phyloP scores from a whole-genome alignment of 2,797 vertebrate genomes.

The Mionectes olivaceus region DNA sequence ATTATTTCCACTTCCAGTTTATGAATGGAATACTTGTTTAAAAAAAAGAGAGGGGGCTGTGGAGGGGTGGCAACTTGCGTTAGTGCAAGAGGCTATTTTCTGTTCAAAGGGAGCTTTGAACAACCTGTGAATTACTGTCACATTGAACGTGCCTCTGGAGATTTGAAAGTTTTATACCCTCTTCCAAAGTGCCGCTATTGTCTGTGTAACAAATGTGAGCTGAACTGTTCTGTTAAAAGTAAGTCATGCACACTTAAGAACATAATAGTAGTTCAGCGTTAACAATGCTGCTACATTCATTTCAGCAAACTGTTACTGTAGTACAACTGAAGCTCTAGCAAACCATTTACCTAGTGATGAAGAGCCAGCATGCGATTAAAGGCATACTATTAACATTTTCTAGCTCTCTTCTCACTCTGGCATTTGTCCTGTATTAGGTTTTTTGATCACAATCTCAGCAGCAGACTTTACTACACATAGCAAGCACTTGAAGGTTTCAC shows the following conservation, averaged over 20 bases:
- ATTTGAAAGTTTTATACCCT: slow-evolving; percentile 6
- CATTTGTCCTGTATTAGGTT: neutral
- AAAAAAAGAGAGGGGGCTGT: neutral
- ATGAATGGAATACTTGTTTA: neutral
- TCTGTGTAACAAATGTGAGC: slow-evolving; percentile 15
- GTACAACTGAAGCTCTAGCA: neutral
- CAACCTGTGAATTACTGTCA: neutral
- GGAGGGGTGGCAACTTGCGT: neutral
- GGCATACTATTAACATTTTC: slow-evolving; percentile 8
- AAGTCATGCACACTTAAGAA: slow-evolving; percentile 18
- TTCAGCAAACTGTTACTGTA: slow-evolving; percentile 14
- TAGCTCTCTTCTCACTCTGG: neutral
- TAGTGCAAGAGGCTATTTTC: neutral
- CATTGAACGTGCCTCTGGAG: neutral
- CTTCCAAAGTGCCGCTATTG: slow-evolving; percentile 33
- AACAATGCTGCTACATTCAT: slow-evolving; percentile 19
- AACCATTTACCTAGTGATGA: slow-evolving; percentile 18
- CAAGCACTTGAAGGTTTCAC: neutral
- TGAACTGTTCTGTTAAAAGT: slow-evolving; percentile 32
- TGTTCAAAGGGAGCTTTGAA: slow-evolving; percentile 23
- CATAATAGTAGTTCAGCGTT: neutral
- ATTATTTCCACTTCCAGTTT: neutral
- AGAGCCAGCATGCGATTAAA: neutral
- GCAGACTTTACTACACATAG: neutral
- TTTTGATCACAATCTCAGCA: slow-evolving; percentile 5